phyloP scores from a whole-genome alignment of 2,113 vertebrate genomes.

The Alethe diademata region DNA sequence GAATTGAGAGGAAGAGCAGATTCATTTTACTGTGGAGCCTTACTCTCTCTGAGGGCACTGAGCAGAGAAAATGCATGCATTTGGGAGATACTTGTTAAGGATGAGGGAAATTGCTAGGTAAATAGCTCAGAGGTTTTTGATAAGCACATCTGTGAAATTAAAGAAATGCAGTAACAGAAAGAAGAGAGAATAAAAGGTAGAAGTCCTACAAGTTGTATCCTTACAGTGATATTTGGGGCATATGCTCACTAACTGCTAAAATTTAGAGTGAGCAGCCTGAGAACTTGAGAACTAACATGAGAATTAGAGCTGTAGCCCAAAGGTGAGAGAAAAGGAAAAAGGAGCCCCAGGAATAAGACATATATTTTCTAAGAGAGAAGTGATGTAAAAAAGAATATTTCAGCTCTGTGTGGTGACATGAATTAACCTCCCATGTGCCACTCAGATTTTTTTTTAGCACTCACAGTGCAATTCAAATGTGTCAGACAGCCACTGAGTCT shows the following conservation, averaged over 20 bases:
- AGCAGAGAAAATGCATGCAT: not conserved
- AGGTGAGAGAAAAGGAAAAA: not conserved
- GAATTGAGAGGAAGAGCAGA: not conserved
- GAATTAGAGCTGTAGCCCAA: not conserved
- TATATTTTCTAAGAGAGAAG: not conserved
- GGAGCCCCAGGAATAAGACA: not conserved
- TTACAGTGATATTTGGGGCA: not conserved
- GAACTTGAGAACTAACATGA: not conserved
- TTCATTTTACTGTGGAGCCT: not conserved
- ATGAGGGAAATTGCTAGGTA: not conserved
- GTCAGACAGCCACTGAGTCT: not conserved
- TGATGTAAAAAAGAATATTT: not conserved
- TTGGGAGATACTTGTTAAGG: not conserved
- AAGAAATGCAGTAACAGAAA: not conserved
- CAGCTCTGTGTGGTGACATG: not conserved
- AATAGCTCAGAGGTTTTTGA: not conserved
- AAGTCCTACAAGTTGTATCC: not conserved
- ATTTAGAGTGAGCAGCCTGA: not conserved
- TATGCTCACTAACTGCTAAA: not conserved
- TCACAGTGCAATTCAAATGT: not conserved
- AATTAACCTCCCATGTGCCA: not conserved
- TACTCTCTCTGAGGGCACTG: not conserved
- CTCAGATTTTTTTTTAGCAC: not conserved
- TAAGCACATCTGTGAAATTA: not conserved
- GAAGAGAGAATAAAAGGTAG: not conserved